Evolutionary conservation across 2,888 invertebrate genomes (phyloP), one percentile per base, ranked within the genome.

Genomic region (Heliconius cydno): DNA sequence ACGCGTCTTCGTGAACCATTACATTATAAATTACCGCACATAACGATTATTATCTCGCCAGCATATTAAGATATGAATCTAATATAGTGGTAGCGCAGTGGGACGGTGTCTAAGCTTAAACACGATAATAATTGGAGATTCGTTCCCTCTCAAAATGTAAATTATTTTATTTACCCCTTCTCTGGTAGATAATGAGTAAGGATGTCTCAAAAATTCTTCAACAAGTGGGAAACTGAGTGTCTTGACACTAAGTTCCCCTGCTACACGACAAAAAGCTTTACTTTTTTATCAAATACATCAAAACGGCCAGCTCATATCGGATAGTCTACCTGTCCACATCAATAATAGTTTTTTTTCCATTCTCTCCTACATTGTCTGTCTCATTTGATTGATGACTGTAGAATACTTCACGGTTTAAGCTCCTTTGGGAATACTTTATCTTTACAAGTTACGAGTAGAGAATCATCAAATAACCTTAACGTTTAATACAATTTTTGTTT

Each of bases 321-420:
- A 88, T 88, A 83, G 84, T 84, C 88, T 92, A 92, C 92, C 92
- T 93, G 92, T 92, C 93, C 90, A 90, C 93, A 94, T 94, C 94
- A 94, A 93, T 94, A 92, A 94, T 87, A 86, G 91, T 66, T 71
- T 71, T 93, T 93, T 92, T 94, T 92, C 90, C 90, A 88, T 88
- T 85, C 85, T 86, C 88, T 89, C 88, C 87, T 89, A 90, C 88
- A 88, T 91, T 90, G 91, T 90, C 90, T 91, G 89, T 89, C 90
- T 88, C 87, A 82, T 84, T 90, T 94, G 94, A 94, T 94, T 89
- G 93, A 94, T 94, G 92, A 86, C 86, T 87, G 89, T 90, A 88
- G 89, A 92, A 91, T 90, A 90, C 90, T 90, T 84, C 77, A 79
- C 80, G 84, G 85, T 85, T 84, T 87, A 85, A 83, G 85, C 83